Evolutionary conservation across 2,888 invertebrate genomes (phyloP), one percentile per base, ranked within the genome.

Genomic region (Caenorhabditis panamensis): DNA sequence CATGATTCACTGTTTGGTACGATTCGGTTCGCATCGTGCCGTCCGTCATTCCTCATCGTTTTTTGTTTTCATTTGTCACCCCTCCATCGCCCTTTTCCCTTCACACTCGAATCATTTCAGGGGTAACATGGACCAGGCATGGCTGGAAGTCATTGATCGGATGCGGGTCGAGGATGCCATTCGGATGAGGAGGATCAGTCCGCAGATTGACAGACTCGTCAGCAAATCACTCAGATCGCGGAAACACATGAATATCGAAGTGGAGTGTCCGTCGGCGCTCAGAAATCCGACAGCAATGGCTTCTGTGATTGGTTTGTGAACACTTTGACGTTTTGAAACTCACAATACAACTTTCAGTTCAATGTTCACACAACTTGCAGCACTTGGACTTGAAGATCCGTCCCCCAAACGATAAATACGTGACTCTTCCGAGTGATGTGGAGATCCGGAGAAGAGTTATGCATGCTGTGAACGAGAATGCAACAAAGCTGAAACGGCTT

Each of bases 111-210:
- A 53, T 13, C 22, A 22, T 51, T 37, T 18, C 24, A 31, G 63
- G 68, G 61, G 63, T 64, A 58, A 58, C 36, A 80, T 80, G 80
- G 80, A 80, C 36, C 62, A 71, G 18, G 80, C 80, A 47, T 80
- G 80, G 80, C 44, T 76, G 54, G 62, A 80, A 47, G 61, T 80
- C 16, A 54, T 80, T 26, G 49, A 54, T 18, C 59, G 66, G 26
- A 24, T 75, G n/a, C 11, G 31, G 13, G 20, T 80, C 20, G 73
- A 80, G 26, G 80, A 80, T 22, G 68, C 44, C 20, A 31, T 80
- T 28, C 47, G 80, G 18, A 49, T 58, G 47, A 51, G 80, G 16
- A 31, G 75, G 31, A 59, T 61, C 24, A 62, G 75, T 20, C 20
- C 63, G 22, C 47, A 49, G 28, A 24, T 69, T 9, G 56, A 80